Conservation (phyloP, 2,888 invertebrate genomes). For the Erynnis tages region DNA sequence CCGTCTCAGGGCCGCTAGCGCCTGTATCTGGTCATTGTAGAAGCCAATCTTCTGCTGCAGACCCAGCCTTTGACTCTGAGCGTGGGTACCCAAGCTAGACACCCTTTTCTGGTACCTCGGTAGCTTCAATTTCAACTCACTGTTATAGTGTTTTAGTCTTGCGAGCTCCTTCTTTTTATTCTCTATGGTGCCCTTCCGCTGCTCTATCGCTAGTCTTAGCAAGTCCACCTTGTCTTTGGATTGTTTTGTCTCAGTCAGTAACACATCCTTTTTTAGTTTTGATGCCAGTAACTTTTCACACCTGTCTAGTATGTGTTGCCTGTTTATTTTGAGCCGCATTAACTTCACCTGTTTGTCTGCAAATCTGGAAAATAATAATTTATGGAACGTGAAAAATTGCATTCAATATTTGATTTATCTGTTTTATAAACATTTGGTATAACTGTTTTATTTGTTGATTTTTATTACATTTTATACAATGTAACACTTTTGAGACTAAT, state of each 20-base stretch:
- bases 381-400: too few species aligned
- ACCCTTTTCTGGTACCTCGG: constrained; percentile 73
- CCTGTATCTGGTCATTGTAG: constrained; percentile 56
- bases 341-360: constrained; percentile 84
- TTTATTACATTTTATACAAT: too few species aligned
- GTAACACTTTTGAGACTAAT: too few species aligned
- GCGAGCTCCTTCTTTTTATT: constrained; percentile 52
- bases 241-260: constrained; percentile 65
- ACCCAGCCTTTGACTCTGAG: constrained; percentile 55
- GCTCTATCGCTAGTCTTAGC: constrained; percentile 67
- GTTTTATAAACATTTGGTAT: too few species aligned
- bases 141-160: constrained; percentile 55
- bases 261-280: constrained; percentile 63
- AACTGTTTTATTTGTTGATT: too few species aligned
- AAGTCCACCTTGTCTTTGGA: constrained; percentile 68
- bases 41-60: constrained; percentile 53
- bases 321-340: constrained; percentile 79
- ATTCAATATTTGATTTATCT: too few species aligned
- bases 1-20: constrained; percentile 58
- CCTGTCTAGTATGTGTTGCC: constrained; percentile 79
- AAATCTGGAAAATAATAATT: constrained; percentile 70
- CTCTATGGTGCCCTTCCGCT: constrained; percentile 59
- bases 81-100: constrained; percentile 56
- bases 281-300: constrained; percentile 68
- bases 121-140: constrained; percentile 59